Evolutionary conservation across 1,140 invertebrate species (phyloP).

Genomic region (Platyscapa corneri): DNA sequence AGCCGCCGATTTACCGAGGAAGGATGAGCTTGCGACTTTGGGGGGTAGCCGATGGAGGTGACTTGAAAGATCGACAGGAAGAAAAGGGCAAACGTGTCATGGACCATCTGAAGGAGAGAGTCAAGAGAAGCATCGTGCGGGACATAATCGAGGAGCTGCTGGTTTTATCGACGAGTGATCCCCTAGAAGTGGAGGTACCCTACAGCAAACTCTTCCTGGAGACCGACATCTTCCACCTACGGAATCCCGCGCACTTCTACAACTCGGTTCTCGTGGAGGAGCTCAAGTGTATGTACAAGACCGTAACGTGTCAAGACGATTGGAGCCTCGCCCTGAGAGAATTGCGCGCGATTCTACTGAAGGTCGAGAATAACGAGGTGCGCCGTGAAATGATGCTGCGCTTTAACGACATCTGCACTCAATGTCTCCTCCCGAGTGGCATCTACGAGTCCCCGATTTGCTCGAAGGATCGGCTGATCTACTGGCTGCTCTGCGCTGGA

Average conservation of each 20-base stretch:
- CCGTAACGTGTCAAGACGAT: neutral
- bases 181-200: constrained; percentile 22
- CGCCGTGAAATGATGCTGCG: constrained; percentile 31
- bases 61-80: neutral
- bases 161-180: neutral
- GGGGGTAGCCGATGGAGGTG: constrained; percentile 40
- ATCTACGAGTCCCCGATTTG: neutral
- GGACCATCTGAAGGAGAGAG: constrained; percentile 43
- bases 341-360: constrained; percentile 57
- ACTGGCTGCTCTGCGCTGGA: constrained; percentile 56
- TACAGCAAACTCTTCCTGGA: constrained; percentile 56
- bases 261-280: constrained; percentile 55
- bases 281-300: constrained; percentile 58
- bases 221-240: constrained; percentile 54
- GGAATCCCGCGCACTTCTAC: constrained; percentile 61
- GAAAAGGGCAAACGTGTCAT: constrained; percentile 47
- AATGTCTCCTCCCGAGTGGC: constrained; percentile 49
- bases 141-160: constrained; percentile 55
- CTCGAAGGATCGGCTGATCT: constrained; percentile 45
- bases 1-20: constrained; percentile 55
- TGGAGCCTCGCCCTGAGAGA: constrained; percentile 63
- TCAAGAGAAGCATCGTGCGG: constrained; percentile 49
- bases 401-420: constrained; percentile 55
- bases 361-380: constrained; percentile 46
- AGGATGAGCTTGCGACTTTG: constrained; percentile 56